Percentiles rank a stretch among this genome's conserved stretches.
Conservation (phyloP, 2,888 invertebrate species). For the Drosophila melanocephala region DNA sequence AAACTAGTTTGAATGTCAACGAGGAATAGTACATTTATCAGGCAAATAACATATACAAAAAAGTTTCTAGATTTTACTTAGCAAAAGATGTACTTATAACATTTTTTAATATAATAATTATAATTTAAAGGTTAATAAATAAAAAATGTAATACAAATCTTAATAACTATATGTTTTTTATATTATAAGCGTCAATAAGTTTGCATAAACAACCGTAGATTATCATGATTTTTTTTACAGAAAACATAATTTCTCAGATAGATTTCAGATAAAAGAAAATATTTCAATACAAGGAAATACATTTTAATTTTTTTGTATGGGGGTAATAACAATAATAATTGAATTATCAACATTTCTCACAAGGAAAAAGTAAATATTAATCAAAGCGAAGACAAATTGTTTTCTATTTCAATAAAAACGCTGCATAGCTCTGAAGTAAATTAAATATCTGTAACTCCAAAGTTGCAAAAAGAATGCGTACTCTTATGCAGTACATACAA, state of each 20-base stretch:
- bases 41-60: background rate
- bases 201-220: background rate
- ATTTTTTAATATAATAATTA: background rate
- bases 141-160: too few species aligned
- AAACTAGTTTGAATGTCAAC: background rate
- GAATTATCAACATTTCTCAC: background rate
- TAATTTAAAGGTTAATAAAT: background rate
- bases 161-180: background rate
- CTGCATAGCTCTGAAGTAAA: background rate
- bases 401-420: background rate
- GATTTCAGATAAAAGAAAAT: background rate
- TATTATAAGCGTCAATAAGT: background rate
- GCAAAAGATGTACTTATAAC: fast-evolving
- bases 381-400: background rate
- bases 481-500: background rate
- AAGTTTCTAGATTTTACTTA: background rate
- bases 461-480: background rate
- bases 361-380: background rate
- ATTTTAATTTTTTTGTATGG: background rate
- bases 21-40: background rate
- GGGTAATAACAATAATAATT: background rate
- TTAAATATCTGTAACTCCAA: background rate
- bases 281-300: background rate
- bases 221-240: background rate
- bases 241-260: background rate